These are phyloP conservation scores for Strigamia maritima DNA, from an alignment of 2,888 invertebrate species.

Conservation along the genomic window DNA sequence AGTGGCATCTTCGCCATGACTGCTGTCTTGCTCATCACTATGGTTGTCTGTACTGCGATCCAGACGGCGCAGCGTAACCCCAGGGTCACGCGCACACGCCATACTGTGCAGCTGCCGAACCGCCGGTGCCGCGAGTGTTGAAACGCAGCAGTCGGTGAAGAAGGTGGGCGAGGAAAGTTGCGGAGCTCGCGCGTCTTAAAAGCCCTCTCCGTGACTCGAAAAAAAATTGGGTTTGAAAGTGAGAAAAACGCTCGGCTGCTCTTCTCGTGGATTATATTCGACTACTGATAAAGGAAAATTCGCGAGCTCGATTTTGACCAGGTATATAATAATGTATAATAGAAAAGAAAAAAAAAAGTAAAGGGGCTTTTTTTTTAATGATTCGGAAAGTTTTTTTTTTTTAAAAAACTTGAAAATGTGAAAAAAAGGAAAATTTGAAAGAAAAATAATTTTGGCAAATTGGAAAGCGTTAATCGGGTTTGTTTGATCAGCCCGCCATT, in stretches of 20 bases:
- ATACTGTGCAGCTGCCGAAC: slow-evolving; percentile 24
- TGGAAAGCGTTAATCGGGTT: neutral
- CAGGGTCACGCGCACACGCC: slow-evolving; percentile 35
- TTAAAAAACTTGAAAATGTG: neutral
- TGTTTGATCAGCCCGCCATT: slow-evolving; percentile 5
- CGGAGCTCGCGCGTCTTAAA: slow-evolving; percentile 21
- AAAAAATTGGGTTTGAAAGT: neutral
- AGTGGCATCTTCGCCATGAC: neutral
- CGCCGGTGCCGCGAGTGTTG: slow-evolving; percentile 14
- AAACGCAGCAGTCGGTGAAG: slow-evolving; percentile 26
- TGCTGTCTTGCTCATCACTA: neutral
- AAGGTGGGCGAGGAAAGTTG: slow-evolving; percentile 3
- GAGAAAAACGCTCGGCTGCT: slow-evolving; percentile 2
- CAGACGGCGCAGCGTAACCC: slow-evolving; percentile 32
- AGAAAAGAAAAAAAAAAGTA: neutral
- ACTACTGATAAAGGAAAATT: slow-evolving; percentile 15
- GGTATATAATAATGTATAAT: neutral
- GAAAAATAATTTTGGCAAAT: neutral
- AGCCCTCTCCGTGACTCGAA: neutral
- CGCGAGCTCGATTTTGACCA: slow-evolving; percentile 15
- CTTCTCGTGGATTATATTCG: neutral
- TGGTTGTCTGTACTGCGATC: slow-evolving; percentile 17
- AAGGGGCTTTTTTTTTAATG: neutral
- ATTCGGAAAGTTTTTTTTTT: too few species aligned
- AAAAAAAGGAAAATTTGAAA: neutral